Evolutionary conservation across 2,797 vertebrate species (phyloP).

Genomic region (Pterois miles): DNA sequence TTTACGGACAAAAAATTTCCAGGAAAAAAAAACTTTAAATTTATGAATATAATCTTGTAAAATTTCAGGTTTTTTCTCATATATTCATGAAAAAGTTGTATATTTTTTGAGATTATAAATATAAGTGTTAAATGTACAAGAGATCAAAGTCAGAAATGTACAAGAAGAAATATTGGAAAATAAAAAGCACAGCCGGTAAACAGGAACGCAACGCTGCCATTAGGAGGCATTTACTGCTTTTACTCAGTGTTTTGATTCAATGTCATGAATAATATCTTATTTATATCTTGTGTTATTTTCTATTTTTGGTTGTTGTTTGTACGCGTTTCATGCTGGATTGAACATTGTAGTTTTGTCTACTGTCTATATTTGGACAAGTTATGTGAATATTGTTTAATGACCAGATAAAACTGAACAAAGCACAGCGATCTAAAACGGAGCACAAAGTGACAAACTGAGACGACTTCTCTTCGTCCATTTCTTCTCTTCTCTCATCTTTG

Average conservation of each 20-base stretch:
- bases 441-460: not conserved
- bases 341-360: not conserved
- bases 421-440: not conserved
- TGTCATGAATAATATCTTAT: not conserved
- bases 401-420: too few relatives aligned
- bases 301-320: not conserved
- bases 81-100: accelerated
- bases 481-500: not conserved
- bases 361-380: not conserved
- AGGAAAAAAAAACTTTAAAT: too few relatives aligned
- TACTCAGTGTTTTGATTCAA: not conserved
- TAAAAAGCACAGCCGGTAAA: too few relatives aligned
- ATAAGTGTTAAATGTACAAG: too few relatives aligned
- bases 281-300: not conserved
- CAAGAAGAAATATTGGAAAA: too few relatives aligned
- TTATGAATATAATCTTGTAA: too few relatives aligned
- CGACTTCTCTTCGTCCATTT: not conserved
- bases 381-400: too few relatives aligned
- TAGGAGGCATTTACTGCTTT: not conserved
- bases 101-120: too few relatives aligned
- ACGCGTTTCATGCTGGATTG: not conserved
- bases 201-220: too few relatives aligned
- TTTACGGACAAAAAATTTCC: too few relatives aligned
- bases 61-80: too few relatives aligned
- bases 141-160: too few relatives aligned